phyloP scores from a whole-genome alignment of 2,888 invertebrate species.

The Rotaria socialis region DNA sequence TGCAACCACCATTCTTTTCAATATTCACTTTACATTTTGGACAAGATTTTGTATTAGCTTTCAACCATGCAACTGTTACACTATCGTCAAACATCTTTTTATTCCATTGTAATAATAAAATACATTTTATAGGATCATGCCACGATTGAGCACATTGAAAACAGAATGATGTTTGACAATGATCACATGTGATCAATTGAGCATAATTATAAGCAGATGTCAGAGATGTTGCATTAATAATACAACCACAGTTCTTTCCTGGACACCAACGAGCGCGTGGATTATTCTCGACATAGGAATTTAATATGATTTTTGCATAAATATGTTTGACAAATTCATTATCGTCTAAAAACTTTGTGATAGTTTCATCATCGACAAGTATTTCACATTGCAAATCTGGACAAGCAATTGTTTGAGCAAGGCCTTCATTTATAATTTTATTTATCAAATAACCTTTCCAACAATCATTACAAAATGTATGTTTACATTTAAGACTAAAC shows the following conservation, averaged over 20 bases:
- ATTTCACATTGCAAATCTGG: conserved; percentile 18
- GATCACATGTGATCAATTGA: conserved; percentile 37
- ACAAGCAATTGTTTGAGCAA: not conserved
- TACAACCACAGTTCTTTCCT: conserved; percentile 76
- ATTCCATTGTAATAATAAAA: conserved; percentile 88
- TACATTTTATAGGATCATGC: conserved; percentile 95
- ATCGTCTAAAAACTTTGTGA: not conserved
- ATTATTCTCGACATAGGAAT: conserved; percentile 5
- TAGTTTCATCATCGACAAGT: conserved; percentile 7
- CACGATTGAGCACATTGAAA: conserved; percentile 91
- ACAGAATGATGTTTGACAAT: conserved; percentile 52
- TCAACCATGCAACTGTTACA: conserved; percentile 98
- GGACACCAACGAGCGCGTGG: conserved; percentile 65
- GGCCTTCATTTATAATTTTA: conserved; percentile 29
- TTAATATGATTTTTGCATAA: not conserved
- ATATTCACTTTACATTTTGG: conserved; percentile 99
- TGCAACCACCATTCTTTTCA: conserved; percentile 99
- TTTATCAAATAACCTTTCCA: conserved; percentile 77
- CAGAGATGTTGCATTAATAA: conserved; percentile 50
- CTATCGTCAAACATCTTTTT: conserved; percentile 99
- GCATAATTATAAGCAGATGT: conserved; percentile 37
- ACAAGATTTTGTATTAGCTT: conserved; percentile 94
- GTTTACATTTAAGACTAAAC: conserved; percentile 78
- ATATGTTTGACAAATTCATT: conserved; percentile 10
- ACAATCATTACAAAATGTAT: conserved; percentile 89